Evolutionary conservation across 1,140 invertebrate genomes (phyloP), one percentile per base, ranked within the genome.

Genomic region (Cecropterus lyciades): DNA sequence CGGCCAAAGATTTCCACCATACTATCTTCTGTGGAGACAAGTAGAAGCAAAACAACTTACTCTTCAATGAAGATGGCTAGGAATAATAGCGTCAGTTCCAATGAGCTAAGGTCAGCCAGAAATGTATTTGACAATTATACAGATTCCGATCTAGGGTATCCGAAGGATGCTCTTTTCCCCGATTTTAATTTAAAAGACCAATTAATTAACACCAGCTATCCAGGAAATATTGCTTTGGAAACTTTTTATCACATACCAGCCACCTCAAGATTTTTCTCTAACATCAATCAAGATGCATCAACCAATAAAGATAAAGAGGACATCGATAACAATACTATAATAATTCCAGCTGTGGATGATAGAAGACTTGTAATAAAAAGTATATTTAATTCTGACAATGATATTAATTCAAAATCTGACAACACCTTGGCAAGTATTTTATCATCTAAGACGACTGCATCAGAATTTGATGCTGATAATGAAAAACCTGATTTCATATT

Each of bases 1-100:
- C 48, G 77, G 8, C 78, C 82, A 0, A 86, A 82, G 72, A 77
- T 82, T 7, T 80, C 82, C n/a, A 79, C 81, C 1, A 77, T 83
- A 15, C 62, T 82, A 17, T 76, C 81, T 1, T 67, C 78, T n/a
- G 45, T 80, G 1, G 79, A 87, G 13, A 77, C 68, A 1, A 63
- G 52, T 27, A 73, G 59, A 37, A 73, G 67, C 5, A 85, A 78
- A 70, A 42, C 70, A 30, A 43, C 73, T 0, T 75, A 72, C 60
- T 79, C 83, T 2, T 74, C 67, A 65, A 75, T 72, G 16, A 84
- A 75, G 49, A 63, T 77, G n/a, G 14, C 27, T 5, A 77, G 66
- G 42, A 68, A 70, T 43, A 72, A 79, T 51, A 67, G 74, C n/a
- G 30, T 68, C 2, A 17, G 64, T 13, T 43, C 73, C 8, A 72